Conservation (phyloP, 2,113 vertebrate genomes). For the Rhynchopsitta pachyrhyncha region DNA sequence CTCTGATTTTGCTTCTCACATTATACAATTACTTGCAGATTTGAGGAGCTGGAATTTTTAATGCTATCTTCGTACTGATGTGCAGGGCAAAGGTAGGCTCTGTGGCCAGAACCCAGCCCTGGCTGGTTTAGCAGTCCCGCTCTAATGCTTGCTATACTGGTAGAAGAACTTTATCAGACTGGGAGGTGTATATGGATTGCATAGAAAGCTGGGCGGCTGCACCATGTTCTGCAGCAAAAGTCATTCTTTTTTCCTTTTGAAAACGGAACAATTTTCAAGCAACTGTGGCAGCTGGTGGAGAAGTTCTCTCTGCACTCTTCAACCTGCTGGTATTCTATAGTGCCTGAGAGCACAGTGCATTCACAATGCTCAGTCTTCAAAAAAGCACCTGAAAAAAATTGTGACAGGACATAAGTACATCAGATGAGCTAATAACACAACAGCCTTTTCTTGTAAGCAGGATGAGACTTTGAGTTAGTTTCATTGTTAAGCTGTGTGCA, state of each 20-base stretch:
- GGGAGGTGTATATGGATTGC: not conserved
- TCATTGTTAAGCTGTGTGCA: slow-evolving; percentile 9
- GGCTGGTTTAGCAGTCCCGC: not conserved
- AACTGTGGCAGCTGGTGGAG: not conserved
- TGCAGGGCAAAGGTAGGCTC: not conserved
- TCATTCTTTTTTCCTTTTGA: not conserved
- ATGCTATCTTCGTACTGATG: not conserved
- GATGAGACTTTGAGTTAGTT: slow-evolving; percentile 28
- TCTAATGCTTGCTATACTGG: not conserved
- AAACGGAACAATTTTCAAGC: not conserved
- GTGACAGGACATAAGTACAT: not conserved
- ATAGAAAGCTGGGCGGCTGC: not conserved
- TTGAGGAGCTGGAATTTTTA: not conserved
- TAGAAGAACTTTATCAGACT: not conserved
- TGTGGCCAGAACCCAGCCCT: not conserved
- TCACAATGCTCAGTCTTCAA: not conserved
- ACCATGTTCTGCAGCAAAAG: not conserved
- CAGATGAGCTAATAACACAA: slow-evolving; percentile 8
- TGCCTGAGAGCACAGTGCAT: not conserved
- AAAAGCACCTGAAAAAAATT: not conserved
- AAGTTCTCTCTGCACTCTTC: not conserved
- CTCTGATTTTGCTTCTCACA: not conserved
- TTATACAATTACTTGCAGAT: not conserved
- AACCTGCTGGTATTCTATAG: not conserved
- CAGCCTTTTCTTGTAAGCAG: slow-evolving; percentile 41